A percentile compares a stretch with the other conserved stretches of the same genome.
These are phyloP conservation scores for Phalacrocorax carbo DNA, from an alignment of 2,113 vertebrate genomes.

Conservation along the genomic window DNA sequence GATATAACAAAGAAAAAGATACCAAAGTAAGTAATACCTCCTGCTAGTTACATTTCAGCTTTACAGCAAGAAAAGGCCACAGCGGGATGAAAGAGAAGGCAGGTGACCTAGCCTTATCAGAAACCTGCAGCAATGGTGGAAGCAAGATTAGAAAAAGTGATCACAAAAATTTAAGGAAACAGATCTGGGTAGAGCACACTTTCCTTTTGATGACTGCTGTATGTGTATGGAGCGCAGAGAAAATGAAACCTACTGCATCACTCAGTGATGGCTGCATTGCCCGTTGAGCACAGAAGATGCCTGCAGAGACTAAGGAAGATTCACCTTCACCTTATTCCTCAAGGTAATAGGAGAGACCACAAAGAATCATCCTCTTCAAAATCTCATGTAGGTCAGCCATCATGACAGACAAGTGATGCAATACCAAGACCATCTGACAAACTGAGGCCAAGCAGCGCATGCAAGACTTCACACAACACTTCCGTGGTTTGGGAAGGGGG, in stretches of 20 bases:
- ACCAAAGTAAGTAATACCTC: not conserved
- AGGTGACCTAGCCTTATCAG: not conserved
- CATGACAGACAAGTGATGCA: not conserved
- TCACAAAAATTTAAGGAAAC: not conserved
- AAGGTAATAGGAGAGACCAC: not conserved
- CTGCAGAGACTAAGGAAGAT: not conserved
- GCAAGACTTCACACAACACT: not conserved
- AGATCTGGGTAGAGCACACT: not conserved
- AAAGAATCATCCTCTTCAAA: not conserved
- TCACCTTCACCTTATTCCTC: not conserved
- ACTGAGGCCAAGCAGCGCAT: not conserved
- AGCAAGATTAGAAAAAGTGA: not conserved
- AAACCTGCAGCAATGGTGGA: not conserved
- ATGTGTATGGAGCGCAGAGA: not conserved
- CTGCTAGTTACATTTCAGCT: not conserved
- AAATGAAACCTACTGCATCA: not conserved
- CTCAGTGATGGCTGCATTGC: fast-evolving
- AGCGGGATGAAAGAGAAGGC: not conserved
- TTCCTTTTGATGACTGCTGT: not conserved
- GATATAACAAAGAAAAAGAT: not conserved
- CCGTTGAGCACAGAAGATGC: not conserved
- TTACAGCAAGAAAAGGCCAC: not conserved
- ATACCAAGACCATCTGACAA: not conserved
- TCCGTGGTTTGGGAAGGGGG: not conserved
- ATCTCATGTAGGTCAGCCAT: not conserved